A percentile compares a stretch with the other conserved stretches of the same genome.
phyloP scores from a whole-genome alignment of 2,888 invertebrate genomes.

The Amphipyra tragopoginis region DNA sequence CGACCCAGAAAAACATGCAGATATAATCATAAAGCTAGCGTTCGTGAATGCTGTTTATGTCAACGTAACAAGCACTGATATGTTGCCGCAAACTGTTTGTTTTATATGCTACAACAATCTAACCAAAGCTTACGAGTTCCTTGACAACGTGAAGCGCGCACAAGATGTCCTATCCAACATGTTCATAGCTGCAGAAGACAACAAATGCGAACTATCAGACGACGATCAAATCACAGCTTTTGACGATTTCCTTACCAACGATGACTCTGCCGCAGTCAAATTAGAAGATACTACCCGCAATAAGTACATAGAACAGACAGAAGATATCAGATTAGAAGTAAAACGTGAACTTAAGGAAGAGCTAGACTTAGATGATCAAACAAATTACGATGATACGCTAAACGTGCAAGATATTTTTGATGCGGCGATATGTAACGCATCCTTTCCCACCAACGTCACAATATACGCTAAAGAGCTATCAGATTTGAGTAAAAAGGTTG shows the following conservation, averaged over 20 bases:
- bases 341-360: slow-evolving; percentile 80
- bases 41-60: slow-evolving; percentile 81
- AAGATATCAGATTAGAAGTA: slow-evolving; percentile 60
- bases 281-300: slow-evolving; percentile 46
- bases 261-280: slow-evolving; percentile 59
- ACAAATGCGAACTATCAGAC: slow-evolving; percentile 68
- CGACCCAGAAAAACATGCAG: slow-evolving; percentile 35
- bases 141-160: slow-evolving; percentile 45
- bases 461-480: slow-evolving; percentile 79
- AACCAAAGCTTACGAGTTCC: slow-evolving; percentile 46
- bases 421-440: slow-evolving; percentile 72
- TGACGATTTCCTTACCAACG: slow-evolving; percentile 71
- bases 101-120: slow-evolving; percentile 43
- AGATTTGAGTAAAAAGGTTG: slow-evolving; percentile 67
- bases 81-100: slow-evolving; percentile 50
- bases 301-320: slow-evolving; percentile 5
- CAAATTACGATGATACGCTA: slow-evolving; percentile 58
- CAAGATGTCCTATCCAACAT: slow-evolving; percentile 65
- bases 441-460: slow-evolving; percentile 69
- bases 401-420: slow-evolving; percentile 79
- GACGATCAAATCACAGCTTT: slow-evolving; percentile 70
- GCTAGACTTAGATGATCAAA: slow-evolving; percentile 56
- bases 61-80: slow-evolving; percentile 70
- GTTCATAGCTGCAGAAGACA: slow-evolving; percentile 59
- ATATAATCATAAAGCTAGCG: slow-evolving; percentile 42